Conservation (phyloP, 2,888 invertebrate species). For the Folsomia manolachei region DNA sequence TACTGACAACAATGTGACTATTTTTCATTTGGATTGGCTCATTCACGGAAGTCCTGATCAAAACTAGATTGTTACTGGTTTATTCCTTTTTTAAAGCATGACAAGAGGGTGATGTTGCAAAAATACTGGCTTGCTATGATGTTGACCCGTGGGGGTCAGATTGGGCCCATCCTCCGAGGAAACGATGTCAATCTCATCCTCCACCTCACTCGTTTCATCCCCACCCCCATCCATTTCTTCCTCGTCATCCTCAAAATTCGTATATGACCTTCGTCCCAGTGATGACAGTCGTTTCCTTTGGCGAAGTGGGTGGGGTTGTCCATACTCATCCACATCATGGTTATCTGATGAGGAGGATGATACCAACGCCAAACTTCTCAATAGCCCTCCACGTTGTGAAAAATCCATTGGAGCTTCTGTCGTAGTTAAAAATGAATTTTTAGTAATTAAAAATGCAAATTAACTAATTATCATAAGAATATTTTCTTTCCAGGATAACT, state of each 20-base stretch:
- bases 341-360: not conserved
- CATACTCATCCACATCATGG: not conserved
- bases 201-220: not conserved
- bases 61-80: not conserved
- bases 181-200: slow-evolving; percentile 15
- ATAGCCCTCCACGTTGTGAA: slow-evolving; percentile 10
- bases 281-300: not conserved
- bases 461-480: too few relatives aligned
- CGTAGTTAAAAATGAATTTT: not conserved
- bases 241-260: slow-evolving; percentile 8
- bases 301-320: not conserved
- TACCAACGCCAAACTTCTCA: slow-evolving; percentile 1
- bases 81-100: not conserved
- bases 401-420: slow-evolving; percentile 10
- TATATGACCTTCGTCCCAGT: not conserved
- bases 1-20: not conserved
- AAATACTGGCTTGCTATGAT: not conserved
- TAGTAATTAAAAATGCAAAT: too few relatives aligned
- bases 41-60: not conserved
- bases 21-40: not conserved
- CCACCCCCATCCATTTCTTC: not conserved
- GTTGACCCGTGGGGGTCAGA: not conserved
- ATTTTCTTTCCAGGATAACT: too few relatives aligned
- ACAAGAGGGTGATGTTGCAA: not conserved
- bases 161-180: not conserved